Evolutionary conservation across 2,113 vertebrate genomes (phyloP).

Genomic region (Aleadryas rufinucha): DNA sequence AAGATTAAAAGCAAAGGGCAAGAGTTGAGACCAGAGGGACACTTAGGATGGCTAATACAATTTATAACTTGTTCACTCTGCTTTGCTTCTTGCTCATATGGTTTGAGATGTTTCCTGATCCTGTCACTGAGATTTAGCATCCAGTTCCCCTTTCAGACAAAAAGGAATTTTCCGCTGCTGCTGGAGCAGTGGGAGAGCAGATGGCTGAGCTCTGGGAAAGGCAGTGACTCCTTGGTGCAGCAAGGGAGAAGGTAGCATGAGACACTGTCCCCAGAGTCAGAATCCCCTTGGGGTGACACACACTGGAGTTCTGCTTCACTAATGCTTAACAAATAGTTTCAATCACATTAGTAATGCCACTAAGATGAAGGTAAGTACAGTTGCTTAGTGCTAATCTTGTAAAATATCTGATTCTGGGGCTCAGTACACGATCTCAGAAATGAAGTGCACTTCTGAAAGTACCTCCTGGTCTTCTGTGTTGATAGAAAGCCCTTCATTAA

Average conservation of each 20-base stretch:
- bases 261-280: neutral
- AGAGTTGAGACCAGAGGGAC: neutral
- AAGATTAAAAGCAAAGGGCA: slow-evolving; percentile 6
- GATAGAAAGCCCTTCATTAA: slow-evolving; percentile 8
- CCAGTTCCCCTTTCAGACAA: neutral
- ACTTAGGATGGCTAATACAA: neutral
- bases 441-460: neutral
- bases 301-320: neutral
- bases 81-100: slow-evolving; percentile 17
- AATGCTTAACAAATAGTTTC: neutral
- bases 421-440: neutral
- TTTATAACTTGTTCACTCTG: neutral
- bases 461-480: neutral
- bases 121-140: neutral
- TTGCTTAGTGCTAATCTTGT: neutral
- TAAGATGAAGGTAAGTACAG: neutral
- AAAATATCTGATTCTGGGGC: neutral
- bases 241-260: rapidly evolving
- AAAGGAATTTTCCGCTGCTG: slow-evolving; percentile 36
- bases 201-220: neutral
- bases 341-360: neutral
- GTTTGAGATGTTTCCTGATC: slow-evolving; percentile 4
- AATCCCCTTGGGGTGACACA: neutral
- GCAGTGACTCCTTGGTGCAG: neutral
- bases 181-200: neutral